Evolutionary conservation across 2,888 invertebrate species (phyloP).

Genomic region (Drepana falcataria): DNA sequence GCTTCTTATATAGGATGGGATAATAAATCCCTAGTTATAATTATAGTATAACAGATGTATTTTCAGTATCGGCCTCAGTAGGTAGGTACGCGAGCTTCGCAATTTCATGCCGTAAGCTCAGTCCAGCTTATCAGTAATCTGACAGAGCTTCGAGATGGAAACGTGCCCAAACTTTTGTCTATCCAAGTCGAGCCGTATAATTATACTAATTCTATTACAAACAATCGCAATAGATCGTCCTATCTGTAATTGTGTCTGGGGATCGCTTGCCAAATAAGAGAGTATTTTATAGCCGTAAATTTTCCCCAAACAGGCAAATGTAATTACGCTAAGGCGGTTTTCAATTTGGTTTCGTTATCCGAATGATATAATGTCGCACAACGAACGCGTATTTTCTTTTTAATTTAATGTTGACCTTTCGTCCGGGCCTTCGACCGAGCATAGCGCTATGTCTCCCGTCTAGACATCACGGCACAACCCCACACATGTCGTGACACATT

Average conservation of each 20-base stretch:
- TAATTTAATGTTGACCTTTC: conserved; percentile 65
- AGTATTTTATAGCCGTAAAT: conserved; percentile 6
- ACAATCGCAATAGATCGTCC: neutral
- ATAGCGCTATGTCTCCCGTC: conserved; percentile 53
- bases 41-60: too few species aligned
- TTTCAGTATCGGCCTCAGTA: too few species aligned
- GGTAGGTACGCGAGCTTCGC: neutral
- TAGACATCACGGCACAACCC: conserved; percentile 56
- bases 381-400: conserved; percentile 54
- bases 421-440: conserved; percentile 63
- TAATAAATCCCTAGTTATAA: neutral
- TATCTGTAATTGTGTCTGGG: neutral
- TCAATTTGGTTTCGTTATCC: conserved; percentile 30
- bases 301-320: conserved; percentile 10
- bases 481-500: conserved; percentile 34
- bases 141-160: neutral
- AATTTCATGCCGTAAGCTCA: neutral
- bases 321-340: conserved; percentile 29
- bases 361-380: conserved; percentile 34
- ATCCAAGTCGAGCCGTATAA: neutral
- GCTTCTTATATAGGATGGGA: too few species aligned
- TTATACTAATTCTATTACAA: neutral
- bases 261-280: conserved; percentile 2
- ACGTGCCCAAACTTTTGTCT: conserved; percentile 1
- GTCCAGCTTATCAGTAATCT: conserved; percentile 1